Conservation (phyloP, 2,888 invertebrate species). For the Platycheirus rosarum region DNA sequence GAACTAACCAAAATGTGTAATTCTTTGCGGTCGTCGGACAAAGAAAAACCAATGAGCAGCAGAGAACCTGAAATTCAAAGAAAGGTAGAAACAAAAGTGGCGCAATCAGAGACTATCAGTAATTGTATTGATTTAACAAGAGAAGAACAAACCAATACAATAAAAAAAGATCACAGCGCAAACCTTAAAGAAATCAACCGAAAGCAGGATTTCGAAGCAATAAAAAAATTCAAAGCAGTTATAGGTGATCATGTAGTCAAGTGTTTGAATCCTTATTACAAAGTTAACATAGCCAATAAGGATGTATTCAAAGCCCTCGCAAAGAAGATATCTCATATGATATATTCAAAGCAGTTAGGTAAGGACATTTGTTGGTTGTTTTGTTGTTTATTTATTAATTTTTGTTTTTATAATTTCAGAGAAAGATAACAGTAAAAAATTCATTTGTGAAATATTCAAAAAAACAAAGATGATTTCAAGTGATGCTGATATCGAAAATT, state of each 20-base stretch:
- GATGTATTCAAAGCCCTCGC: conserved; percentile 80
- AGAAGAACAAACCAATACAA: not conserved
- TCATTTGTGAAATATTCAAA: conserved; percentile 78
- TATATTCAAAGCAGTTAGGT: conserved; percentile 63
- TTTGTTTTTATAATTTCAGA: conserved; percentile 72
- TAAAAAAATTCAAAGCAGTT: conserved; percentile 52
- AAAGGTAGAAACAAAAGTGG: conserved; percentile 15
- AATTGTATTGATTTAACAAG: too few species aligned
- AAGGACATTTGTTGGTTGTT: not conserved
- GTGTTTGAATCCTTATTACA: conserved; percentile 80
- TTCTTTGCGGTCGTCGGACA: not conserved
- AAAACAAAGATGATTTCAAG: conserved; percentile 78
- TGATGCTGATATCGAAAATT: conserved; percentile 78
- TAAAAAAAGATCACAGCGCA: not conserved
- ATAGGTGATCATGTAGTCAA: conserved; percentile 76
- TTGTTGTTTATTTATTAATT: not conserved
- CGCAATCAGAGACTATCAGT: too few species aligned
- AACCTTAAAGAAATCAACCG: not conserved
- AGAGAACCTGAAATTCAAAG: not conserved
- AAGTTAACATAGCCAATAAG: conserved; percentile 79
- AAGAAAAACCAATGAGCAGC: conserved; percentile 1
- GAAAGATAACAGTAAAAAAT: conserved; percentile 77
- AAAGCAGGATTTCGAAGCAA: conserved; percentile 38
- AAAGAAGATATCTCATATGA: conserved; percentile 79
- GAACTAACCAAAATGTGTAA: conserved; percentile 19